Evolutionary conservation across 2,888 invertebrate species (phyloP).

Genomic region (Sminthurinus aureus): DNA sequence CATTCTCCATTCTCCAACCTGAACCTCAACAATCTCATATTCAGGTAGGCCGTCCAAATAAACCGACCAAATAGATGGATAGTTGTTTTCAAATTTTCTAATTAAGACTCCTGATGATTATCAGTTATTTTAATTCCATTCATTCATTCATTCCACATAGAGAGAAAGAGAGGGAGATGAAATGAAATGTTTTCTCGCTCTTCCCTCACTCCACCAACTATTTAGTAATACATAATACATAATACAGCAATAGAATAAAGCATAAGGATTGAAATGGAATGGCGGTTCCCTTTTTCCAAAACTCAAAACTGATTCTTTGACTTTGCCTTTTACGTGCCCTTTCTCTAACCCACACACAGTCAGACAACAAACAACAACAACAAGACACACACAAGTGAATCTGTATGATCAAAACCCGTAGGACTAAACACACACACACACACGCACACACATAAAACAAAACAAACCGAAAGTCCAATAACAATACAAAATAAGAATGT

Average conservation of each 20-base stretch:
- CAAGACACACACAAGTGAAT: neutral
- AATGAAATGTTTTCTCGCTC: conserved; percentile 19
- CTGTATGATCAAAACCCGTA: no score
- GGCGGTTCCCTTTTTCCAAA: conserved; percentile 16
- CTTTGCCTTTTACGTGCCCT: conserved; percentile 11
- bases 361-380: neutral
- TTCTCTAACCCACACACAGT: conserved; percentile 29
- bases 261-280: neutral
- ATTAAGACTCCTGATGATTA: conserved; percentile 51
- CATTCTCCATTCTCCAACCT: conserved; percentile 19
- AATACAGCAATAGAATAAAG: no score
- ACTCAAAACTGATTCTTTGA: neutral
- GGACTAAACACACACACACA: no score
- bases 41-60: conserved; percentile 24
- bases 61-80: neutral
- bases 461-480: neutral
- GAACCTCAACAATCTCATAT: neutral
- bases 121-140: conserved; percentile 54
- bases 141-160: conserved; percentile 28
- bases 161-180: conserved; percentile 15
- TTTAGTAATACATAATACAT: no score
- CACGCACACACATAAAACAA: neutral
- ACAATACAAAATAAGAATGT: neutral
- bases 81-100: conserved; percentile 49
- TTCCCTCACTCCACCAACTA: neutral